Evolutionary conservation across 2,797 vertebrate species (phyloP), one percentile per base, ranked within the genome.

Genomic region (Danio choprae): DNA sequence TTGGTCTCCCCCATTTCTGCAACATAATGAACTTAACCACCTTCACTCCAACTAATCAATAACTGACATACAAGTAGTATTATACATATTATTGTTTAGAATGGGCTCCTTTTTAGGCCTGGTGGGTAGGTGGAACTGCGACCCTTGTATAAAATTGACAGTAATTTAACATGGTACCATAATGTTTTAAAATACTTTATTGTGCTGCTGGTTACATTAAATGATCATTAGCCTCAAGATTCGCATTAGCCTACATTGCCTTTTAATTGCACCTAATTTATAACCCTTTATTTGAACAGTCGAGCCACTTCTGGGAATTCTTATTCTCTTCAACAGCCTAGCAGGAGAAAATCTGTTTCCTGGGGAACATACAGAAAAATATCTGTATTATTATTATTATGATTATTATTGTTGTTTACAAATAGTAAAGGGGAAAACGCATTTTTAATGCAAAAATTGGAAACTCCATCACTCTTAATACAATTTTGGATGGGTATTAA

Each of bases 21-120:
- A 43, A 51, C 48, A 20, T 67, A 20, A 40, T 7, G 36, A 55
- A 70, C 36, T 70, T 70, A 70, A 53, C 48, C 48, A 70, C 16
- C 16, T 69, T 40, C 10, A 2, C 11, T 2, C 6, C 1, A 16
- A 12, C 1, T 53, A 40, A 69, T 69, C 67, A 53, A 70, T 55
- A 53, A 41, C 48, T 53, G 29, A 51, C 2, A 51, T 18, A 69
- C 48, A 12, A 29, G 29, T n/a, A 5, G 2, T 5, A 40, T 53
- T 40, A 51, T 15, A 46, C 4, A 9, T 29, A 22, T 12, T 38
- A 38, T 16, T 18, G n/a, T 38, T 15, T 16, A 60, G 58, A 38
- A 60, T 69, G 22, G 29, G 9, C 29, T 38, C 22, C 5, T n/a
- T 50, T 50, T 68, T 11, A 68, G 5, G 16, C 15, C 8, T n/a